These are phyloP conservation scores for Omphaloscelis lunosa DNA, from an alignment of 2,888 invertebrate species.

Conservation along the genomic window DNA sequence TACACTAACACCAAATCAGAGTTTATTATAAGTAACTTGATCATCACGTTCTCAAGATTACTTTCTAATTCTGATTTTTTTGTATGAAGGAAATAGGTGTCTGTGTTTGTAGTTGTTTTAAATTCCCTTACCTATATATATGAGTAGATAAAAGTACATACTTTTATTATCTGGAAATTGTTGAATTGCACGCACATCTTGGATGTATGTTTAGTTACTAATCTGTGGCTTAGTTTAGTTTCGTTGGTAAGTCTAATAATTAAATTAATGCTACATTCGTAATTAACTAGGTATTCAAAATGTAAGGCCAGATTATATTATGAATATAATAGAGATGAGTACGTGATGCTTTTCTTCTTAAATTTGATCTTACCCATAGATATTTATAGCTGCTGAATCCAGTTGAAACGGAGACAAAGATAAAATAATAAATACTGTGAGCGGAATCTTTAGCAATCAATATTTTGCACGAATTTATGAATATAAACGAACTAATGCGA, in stretches of 20 bases:
- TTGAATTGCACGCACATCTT: background rate
- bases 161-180: background rate
- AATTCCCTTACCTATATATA: background rate
- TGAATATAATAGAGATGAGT: background rate
- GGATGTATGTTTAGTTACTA: too few relatives aligned
- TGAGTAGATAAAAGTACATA: background rate
- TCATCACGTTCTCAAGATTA: constrained; percentile 43
- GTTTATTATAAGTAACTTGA: constrained; percentile 29
- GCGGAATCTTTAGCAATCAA: background rate
- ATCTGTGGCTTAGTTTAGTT: background rate
- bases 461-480: constrained; percentile 6
- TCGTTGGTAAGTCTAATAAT: constrained; percentile 7
- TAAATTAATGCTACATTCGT: background rate
- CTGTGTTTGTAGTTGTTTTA: background rate
- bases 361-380: background rate
- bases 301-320: background rate
- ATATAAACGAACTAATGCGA: background rate
- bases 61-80: constrained; percentile 39
- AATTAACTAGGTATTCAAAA: background rate
- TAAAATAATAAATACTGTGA: background rate
- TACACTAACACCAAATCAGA: constrained; percentile 42
- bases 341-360: background rate
- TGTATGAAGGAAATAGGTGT: background rate
- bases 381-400: background rate
- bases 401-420: background rate